Percentiles rank a stretch among this genome's conserved stretches.
Evolutionary conservation across 2,888 invertebrate species (phyloP).

Genomic region (Sthenelais limicola): DNA sequence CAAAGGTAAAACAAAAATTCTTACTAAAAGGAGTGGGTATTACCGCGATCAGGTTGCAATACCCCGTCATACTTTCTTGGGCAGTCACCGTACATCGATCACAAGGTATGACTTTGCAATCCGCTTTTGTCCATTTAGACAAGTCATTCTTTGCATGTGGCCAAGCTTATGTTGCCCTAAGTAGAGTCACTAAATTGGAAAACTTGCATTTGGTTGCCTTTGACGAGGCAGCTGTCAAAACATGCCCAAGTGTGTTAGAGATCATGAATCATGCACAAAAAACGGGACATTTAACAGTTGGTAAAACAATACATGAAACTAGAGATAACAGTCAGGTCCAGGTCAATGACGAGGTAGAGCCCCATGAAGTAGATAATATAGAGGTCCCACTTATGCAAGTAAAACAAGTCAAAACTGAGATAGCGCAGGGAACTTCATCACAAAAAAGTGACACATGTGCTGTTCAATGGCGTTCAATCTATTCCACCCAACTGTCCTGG

Average conservation of each 20-base stretch:
- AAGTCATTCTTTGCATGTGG: slow-evolving; percentile 19
- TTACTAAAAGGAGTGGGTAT: neutral
- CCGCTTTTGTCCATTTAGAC: neutral
- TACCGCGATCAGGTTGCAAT: slow-evolving; percentile 8
- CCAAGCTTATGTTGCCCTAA: too few relatives aligned
- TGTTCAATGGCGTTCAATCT: too few relatives aligned
- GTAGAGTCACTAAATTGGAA: slow-evolving; percentile 4
- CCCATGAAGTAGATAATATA: too few relatives aligned
- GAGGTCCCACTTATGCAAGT: too few relatives aligned
- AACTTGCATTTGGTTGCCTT: neutral
- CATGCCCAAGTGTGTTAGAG: neutral
- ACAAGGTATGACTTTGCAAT: slow-evolving; percentile 14
- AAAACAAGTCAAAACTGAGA: too few relatives aligned
- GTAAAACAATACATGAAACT: too few relatives aligned
- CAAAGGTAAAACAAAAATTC: slow-evolving; percentile 1
- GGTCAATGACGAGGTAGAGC: too few relatives aligned
- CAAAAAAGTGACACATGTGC: too few relatives aligned
- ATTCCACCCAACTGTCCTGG: too few relatives aligned
- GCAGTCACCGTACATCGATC: slow-evolving; percentile 17
- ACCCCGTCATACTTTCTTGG: slow-evolving; percentile 8
- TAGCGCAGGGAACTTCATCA: too few relatives aligned
- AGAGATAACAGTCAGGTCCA: too few relatives aligned
- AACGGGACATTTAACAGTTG: too few relatives aligned
- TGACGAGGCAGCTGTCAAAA: neutral
- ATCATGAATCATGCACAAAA: neutral